Evolutionary conservation across 2,888 invertebrate species (phyloP).

Genomic region (Rhyacophila evoluta): DNA sequence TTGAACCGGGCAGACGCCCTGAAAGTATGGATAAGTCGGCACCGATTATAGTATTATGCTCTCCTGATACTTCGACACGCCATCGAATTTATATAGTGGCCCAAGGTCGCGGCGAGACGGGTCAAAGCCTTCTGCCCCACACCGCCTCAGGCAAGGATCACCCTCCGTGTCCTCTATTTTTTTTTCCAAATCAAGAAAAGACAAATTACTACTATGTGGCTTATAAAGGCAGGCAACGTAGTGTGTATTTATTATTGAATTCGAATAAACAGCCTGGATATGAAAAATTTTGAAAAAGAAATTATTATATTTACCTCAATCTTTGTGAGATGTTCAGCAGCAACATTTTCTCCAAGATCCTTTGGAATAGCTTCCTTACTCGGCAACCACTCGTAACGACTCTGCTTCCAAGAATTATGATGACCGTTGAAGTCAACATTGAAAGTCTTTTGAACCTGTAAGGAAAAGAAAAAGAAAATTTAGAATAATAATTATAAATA

Average conservation of each 20-base stretch:
- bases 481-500: neutral
- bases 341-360: constrained; percentile 62
- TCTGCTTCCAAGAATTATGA: constrained; percentile 62
- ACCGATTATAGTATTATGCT: constrained; percentile 25
- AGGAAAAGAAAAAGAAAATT: constrained; percentile 55
- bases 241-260: no score
- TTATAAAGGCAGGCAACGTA: no score
- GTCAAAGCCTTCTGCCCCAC: constrained; percentile 47
- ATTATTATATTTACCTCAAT: constrained; percentile 65
- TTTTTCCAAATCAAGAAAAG: constrained; percentile 33
- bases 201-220: constrained; percentile 38
- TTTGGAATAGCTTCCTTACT: constrained; percentile 65
- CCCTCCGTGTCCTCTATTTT: constrained; percentile 39
- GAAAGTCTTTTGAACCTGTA: constrained; percentile 66
- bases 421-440: constrained; percentile 61
- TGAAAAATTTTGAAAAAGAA: no score
- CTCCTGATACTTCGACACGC: constrained; percentile 37
- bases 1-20: neutral
- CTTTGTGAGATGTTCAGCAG: constrained; percentile 61
- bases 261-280: no score
- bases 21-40: constrained; percentile 32
- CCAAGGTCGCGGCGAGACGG: constrained; percentile 45
- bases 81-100: constrained; percentile 31
- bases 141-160: constrained; percentile 48
- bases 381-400: constrained; percentile 68